A percentile compares a stretch with the other conserved stretches of the same genome.
Evolutionary conservation across 30 jellyfish, hydroid and myxozoan species (phyloP).

Genomic region (Sanderia malayensis): DNA sequence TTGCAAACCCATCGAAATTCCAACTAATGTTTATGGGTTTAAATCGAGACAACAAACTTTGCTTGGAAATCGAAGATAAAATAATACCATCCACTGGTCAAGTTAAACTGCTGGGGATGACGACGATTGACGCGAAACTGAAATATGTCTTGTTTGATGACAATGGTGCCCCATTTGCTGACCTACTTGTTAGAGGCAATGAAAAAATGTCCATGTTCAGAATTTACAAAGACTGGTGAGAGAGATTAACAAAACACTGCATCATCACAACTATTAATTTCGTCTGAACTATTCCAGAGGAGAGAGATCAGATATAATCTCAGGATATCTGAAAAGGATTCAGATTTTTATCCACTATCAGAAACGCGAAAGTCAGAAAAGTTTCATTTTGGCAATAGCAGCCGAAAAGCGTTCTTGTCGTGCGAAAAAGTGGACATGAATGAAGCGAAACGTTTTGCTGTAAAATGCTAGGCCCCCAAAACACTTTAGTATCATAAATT

Average conservation of each 20-base stretch:
- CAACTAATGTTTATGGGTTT: conserved; percentile 33
- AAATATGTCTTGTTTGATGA: conserved; percentile 9
- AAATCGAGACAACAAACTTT: conserved; percentile 23
- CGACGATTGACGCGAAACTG: conserved; percentile 27
- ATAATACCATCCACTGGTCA: conserved; percentile 18
- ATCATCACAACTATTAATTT: too few species aligned
- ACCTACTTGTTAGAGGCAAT: neutral
- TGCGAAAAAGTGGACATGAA: too few species aligned
- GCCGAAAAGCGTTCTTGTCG: too few species aligned
- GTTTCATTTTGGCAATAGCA: too few species aligned
- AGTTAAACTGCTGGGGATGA: conserved; percentile 22
- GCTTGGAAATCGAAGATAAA: conserved; percentile 13
- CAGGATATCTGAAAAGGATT: too few species aligned
- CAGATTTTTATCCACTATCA: too few species aligned
- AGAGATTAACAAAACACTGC: conserved; percentile 11
- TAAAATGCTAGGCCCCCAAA: too few species aligned
- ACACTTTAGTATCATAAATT: too few species aligned
- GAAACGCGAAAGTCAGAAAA: too few species aligned
- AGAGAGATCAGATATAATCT: too few species aligned
- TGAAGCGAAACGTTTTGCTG: too few species aligned
- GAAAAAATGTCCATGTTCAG: conserved; percentile 10
- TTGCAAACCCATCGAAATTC: conserved; percentile 37
- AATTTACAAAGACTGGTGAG: conserved; percentile 13
- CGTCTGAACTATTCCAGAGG: too few species aligned
- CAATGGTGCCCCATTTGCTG: conserved; percentile 9